Conservation (phyloP, 2,113 vertebrate species). For the Catharus bicknelli region DNA sequence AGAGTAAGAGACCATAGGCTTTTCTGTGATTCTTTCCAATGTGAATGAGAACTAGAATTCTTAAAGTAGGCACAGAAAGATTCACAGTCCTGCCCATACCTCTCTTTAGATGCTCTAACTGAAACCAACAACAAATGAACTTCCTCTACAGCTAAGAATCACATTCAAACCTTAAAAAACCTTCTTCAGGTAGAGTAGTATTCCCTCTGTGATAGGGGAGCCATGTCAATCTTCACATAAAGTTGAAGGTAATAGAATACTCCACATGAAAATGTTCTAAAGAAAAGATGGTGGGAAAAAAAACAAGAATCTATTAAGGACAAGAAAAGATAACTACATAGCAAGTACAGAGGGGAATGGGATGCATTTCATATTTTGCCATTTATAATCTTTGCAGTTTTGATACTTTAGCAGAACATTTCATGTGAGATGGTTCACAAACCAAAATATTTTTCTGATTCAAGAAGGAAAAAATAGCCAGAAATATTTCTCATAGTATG, state of each 20-base stretch:
- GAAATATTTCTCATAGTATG: not conserved
- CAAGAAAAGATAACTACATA: not conserved
- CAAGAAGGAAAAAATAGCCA: not conserved
- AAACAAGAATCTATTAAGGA: not conserved
- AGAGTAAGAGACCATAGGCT: not conserved
- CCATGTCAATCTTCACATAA: rapidly evolving
- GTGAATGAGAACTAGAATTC: not conserved
- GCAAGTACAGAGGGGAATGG: not conserved
- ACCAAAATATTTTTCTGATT: not conserved
- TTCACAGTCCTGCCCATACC: not conserved
- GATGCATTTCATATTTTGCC: not conserved
- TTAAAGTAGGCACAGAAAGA: not conserved
- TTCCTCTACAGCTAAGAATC: not conserved
- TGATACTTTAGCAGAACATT: not conserved
- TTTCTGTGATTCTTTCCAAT: not conserved
- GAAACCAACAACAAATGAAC: not conserved
- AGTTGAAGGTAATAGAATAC: not conserved
- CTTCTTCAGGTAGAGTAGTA: not conserved
- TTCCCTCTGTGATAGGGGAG: not conserved
- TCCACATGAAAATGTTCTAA: not conserved
- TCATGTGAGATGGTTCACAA: not conserved
- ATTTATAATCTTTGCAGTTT: not conserved
- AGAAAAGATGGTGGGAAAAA: not conserved
- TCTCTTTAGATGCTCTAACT: not conserved
- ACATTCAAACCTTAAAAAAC: not conserved